These are phyloP conservation scores for Melanaphis sacchari DNA, from an alignment of 1,140 invertebrate species.

Conservation along the genomic window DNA sequence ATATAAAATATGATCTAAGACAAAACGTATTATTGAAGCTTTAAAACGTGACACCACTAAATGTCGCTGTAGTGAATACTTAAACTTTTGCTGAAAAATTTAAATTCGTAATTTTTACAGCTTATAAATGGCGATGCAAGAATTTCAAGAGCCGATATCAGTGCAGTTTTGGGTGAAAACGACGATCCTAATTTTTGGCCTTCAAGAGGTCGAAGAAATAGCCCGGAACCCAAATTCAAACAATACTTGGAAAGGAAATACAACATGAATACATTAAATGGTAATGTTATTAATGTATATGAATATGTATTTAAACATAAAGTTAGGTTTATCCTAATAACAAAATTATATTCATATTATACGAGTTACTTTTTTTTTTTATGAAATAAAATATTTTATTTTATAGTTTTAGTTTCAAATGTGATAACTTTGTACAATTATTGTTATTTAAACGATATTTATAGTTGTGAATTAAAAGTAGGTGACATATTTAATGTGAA, in stretches of 20 bases:
- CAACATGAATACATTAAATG: background rate
- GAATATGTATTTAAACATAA: background rate
- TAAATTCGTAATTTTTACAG: slow-evolving; percentile 17
- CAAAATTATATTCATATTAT: background rate
- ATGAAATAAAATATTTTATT: background rate
- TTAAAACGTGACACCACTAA: background rate
- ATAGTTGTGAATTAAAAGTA: background rate
- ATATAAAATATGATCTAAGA: background rate
- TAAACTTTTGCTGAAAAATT: background rate
- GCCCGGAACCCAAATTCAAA: slow-evolving; percentile 31
- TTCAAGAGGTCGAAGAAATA: slow-evolving; percentile 58
- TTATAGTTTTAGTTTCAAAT: background rate
- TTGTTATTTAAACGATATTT: background rate
- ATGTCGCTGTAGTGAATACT: background rate
- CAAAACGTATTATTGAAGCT: slow-evolving; percentile 13
- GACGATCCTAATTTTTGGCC: slow-evolving; percentile 60
- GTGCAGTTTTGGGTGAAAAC: slow-evolving; percentile 58
- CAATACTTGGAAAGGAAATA: slow-evolving; percentile 33
- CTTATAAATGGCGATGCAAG: slow-evolving; percentile 20
- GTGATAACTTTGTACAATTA: background rate
- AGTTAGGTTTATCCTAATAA: background rate
- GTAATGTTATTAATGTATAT: background rate
- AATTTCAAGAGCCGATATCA: slow-evolving; percentile 57
- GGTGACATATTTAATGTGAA: background rate
- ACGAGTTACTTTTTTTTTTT: background rate